Evolutionary conservation across 2,888 invertebrate genomes (phyloP).

Genomic region (Labia minor): DNA sequence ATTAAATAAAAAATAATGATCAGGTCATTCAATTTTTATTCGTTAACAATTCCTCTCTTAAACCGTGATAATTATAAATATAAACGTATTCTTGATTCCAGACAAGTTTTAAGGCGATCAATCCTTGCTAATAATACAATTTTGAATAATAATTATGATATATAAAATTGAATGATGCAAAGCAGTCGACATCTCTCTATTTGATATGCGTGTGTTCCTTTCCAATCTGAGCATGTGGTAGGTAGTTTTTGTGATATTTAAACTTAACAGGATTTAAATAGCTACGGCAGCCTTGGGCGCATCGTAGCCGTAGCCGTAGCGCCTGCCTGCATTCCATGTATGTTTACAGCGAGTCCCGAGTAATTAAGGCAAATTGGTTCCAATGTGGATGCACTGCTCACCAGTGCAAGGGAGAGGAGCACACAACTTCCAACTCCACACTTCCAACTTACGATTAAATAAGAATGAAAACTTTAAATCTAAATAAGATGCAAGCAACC

Average conservation of each 20-base stretch:
- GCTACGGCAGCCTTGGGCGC: conserved; percentile 1
- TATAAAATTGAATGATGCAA: too few relatives aligned
- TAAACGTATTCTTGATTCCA: too few relatives aligned
- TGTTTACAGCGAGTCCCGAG: neutral
- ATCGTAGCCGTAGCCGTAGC: neutral
- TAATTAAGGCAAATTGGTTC: conserved; percentile 13
- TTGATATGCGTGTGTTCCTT: too few relatives aligned
- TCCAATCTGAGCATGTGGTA: neutral
- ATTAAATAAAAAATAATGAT: too few relatives aligned
- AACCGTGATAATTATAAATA: too few relatives aligned
- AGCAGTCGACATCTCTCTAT: too few relatives aligned
- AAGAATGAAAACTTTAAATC: neutral
- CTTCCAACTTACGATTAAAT: neutral
- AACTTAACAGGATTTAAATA: conserved; percentile 5
- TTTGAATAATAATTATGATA: too few relatives aligned
- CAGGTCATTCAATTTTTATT: too few relatives aligned
- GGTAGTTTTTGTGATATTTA: conserved; percentile 2
- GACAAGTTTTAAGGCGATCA: too few relatives aligned
- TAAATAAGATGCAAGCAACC: conserved; percentile 6
- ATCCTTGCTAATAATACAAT: too few relatives aligned
- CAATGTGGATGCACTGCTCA: neutral
- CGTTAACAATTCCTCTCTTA: too few relatives aligned
- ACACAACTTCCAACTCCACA: neutral
- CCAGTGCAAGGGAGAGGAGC: neutral
- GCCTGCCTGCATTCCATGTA: conserved; percentile 2